phyloP scores from a whole-genome alignment of 2,113 vertebrate species.

The Odobenus rosmarus region DNA sequence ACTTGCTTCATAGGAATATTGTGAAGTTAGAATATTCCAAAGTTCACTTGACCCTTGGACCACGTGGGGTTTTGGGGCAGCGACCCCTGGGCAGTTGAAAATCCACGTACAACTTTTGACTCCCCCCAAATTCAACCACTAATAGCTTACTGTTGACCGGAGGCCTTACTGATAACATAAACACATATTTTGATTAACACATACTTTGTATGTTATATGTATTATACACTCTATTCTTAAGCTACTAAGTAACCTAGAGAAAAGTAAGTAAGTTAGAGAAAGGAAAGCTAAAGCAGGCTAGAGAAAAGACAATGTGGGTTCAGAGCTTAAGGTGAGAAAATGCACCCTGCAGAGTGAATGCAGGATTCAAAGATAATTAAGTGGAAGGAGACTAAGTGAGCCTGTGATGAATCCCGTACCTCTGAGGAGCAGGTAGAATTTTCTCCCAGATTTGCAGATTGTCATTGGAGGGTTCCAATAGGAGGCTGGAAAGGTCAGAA shows the following conservation, averaged over 20 bases:
- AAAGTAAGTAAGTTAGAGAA: not conserved
- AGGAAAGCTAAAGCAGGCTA: not conserved
- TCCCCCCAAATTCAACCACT: not conserved
- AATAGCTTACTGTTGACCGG: not conserved
- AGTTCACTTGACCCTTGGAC: not conserved
- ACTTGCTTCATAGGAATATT: not conserved
- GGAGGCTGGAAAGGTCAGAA: not conserved
- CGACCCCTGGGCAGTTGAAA: not conserved
- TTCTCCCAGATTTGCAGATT: not conserved
- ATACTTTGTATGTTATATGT: not conserved
- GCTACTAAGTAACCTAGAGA: not conserved
- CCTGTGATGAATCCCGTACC: not conserved
- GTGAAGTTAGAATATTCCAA: not conserved
- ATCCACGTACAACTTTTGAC: not conserved
- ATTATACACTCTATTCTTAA: not conserved
- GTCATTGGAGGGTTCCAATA: not conserved
- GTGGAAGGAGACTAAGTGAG: not conserved
- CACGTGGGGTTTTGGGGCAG: not conserved
- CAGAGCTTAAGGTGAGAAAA: not conserved
- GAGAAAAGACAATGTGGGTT: accelerated
- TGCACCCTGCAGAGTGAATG: accelerated
- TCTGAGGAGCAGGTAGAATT: not conserved
- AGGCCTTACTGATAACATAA: not conserved
- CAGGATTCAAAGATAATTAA: not conserved
- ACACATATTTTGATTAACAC: not conserved